phyloP scores from a whole-genome alignment of 2,888 invertebrate species.

The Yponomeuta evonymella region DNA sequence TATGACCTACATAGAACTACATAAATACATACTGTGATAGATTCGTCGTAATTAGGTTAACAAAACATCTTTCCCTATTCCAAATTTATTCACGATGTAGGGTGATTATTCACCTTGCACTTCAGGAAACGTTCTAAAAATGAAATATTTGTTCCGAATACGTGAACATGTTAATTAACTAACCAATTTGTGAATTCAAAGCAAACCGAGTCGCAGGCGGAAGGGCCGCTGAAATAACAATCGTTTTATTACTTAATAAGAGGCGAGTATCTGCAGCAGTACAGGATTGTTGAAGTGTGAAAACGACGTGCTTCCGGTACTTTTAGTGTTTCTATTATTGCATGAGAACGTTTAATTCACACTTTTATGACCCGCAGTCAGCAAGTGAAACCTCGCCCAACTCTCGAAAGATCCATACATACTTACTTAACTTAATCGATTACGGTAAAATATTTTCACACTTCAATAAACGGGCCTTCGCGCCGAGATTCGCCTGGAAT shows the following conservation, averaged over 20 bases:
- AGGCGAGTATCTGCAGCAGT: constrained; percentile 41
- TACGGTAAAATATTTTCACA: constrained; percentile 10
- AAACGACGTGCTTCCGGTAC: constrained; percentile 33
- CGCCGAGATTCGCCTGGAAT: background rate
- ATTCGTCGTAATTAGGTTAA: too few species aligned
- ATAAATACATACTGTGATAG: too few species aligned
- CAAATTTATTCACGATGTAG: too few species aligned
- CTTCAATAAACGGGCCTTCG: background rate
- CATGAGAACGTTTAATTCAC: constrained; percentile 35
- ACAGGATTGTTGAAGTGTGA: constrained; percentile 32
- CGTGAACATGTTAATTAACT: background rate
- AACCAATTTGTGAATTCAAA: constrained; percentile 19
- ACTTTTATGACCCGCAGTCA: constrained; percentile 31
- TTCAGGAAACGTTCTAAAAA: too few species aligned
- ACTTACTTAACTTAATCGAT: background rate
- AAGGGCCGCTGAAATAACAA: background rate
- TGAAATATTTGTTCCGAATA: too few species aligned
- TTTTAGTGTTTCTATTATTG: constrained; percentile 33
- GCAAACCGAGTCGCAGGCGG: background rate
- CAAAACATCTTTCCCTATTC: too few species aligned
- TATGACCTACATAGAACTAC: too few species aligned
- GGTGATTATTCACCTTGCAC: too few species aligned
- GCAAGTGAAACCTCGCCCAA: constrained; percentile 22
- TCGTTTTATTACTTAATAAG: constrained; percentile 63
- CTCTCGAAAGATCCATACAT: constrained; percentile 3